phyloP scores from a whole-genome alignment of 2,113 vertebrate genomes.

The Odontophorus gujanensis region DNA sequence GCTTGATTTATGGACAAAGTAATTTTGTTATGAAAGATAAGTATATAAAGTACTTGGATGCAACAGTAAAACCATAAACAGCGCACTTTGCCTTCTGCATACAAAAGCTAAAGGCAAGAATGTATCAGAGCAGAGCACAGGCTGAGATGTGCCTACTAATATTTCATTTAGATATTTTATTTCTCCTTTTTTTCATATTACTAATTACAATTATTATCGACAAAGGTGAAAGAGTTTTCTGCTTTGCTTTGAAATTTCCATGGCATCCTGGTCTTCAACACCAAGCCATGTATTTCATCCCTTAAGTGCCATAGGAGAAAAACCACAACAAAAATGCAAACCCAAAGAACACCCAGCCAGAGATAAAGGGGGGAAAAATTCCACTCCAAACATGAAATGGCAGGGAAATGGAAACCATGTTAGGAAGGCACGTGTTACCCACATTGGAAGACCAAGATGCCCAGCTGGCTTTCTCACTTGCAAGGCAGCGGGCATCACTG shows the following conservation, averaged over 20 bases:
- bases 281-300: background rate
- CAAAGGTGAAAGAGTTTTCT: background rate
- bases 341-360: background rate
- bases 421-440: background rate
- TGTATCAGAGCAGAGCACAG: background rate
- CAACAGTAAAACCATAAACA: conserved; percentile 14
- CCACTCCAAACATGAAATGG: fast-evolving
- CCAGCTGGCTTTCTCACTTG: background rate
- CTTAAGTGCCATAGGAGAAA: background rate
- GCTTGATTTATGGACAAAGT: conserved; percentile 40
- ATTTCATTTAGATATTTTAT: background rate
- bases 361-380: background rate
- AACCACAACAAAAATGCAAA: background rate
- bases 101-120: background rate
- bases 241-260: background rate
- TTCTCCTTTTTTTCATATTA: background rate
- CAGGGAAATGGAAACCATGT: background rate
- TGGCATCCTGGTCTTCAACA: background rate
- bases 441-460: fast-evolving
- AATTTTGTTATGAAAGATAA: conserved; percentile 55
- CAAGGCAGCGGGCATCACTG: background rate
- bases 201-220: background rate
- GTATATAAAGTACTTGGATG: conserved; percentile 41
- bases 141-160: background rate
- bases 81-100: background rate